Evolutionary conservation across 2,888 invertebrate genomes (phyloP), one percentile per base, ranked within the genome.

Genomic region (Dorcus parallelipipedus): DNA sequence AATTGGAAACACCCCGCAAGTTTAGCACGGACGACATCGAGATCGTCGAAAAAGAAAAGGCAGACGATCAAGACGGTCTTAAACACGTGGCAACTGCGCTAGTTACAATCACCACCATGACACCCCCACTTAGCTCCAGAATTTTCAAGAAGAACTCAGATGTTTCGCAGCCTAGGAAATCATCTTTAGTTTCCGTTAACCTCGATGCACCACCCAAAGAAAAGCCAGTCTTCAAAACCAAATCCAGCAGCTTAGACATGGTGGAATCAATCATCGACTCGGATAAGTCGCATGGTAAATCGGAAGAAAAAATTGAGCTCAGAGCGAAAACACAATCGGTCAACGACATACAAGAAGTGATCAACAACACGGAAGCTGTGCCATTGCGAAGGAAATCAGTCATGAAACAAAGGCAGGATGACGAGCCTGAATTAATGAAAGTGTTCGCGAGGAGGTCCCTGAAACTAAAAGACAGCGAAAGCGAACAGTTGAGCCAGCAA

Each of bases 381-480:
- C 78, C 85, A 2, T 79, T 84, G 59, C 78, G 87, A 9, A 82
- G 82, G 67, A 86, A 85, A 69, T 82, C 84, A 0, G 71, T 82
- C 3, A 75, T 81, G 0, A 45, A 78, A 73, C 66, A 61, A 51
- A 82, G 80, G 67, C 82, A 83, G 55, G 88, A 90, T 57, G 86
- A 88, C 39, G 89, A 90, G 73, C 90, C 91, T 0, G 91, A 91
- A 76, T 73, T 91, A 7, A 87, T 91, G 85, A 91, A 91, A 77
- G 91, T 91, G 0, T 91, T 91, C 72, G 91, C 91, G 0, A 80
- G 91, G 45, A 79, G 91, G 57, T 91, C 91, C n/a, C 78, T 91
- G 0, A 91, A 91, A 78, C 79, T 90, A n/a, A 89, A 89, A 78
- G 90, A 90, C 67, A 78, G 79, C 3, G 89, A 90, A 68, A 81